Evolutionary conservation across 1,140 invertebrate genomes (phyloP), one percentile per base, ranked within the genome.

Genomic region (Meloidogyne exigua): DNA sequence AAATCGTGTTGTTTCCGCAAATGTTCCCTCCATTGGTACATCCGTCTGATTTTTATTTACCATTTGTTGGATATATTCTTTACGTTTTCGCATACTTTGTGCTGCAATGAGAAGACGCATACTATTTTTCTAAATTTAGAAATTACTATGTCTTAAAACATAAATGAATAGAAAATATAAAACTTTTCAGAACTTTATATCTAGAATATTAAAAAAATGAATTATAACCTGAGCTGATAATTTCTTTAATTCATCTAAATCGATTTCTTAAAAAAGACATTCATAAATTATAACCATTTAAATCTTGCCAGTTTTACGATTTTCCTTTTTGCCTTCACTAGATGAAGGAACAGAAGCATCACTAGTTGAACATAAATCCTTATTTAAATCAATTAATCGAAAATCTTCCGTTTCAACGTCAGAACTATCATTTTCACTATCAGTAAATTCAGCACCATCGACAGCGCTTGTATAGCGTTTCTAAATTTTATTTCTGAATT

Each of bases 371-470:
- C 18, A 57, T 7, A 28, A 26, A 11, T 42, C 32, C 28, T 26
- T 71, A 18, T 44, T 62, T 7, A 71, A 42, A 57, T 42, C 18
- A n/a, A 57, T 9, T 18, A 64, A 13, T 36, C 65, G 11, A 26
- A 64, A 62, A 21, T 66, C 57, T 25, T n/a, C 57, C 10, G 18
- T 36, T 18, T 70, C 73, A 2, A 5, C 32, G 11, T 70, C 28
- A 36, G 26, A 36, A 36, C n/a, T 72, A n/a, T 74, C 68, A 32
- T 76, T 44, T 4, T 76, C 75, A 11, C 44, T 44, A 36, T 76
- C 75, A 62, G 57, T 42, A 25, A 42, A 76, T 21, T 26, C 64
- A n/a, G 32, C 66, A n/a, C 57, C 49, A 13, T 75, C 75, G 32
- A 68, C 18, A 39, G 25, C 26, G 5, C 57, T 39, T 25, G 63